Base-by-base conservation (phyloP, 2,113 vertebrate genomes). In the Channa argus region DNA sequence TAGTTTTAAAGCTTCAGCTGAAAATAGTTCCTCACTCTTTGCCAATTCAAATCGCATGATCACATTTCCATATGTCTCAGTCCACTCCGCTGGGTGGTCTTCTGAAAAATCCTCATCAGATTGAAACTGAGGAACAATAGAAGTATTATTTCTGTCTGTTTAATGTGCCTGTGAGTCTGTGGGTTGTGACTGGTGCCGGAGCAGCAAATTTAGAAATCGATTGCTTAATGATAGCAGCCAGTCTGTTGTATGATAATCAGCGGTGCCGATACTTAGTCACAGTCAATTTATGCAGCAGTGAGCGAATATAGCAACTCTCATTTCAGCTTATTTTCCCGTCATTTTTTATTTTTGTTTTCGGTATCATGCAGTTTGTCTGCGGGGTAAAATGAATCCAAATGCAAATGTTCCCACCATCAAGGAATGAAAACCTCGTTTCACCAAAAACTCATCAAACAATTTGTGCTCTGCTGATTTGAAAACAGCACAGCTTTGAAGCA, bases 61-160 rank as follows among this genome's bases (percentile, higher is more conserved):
- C 13, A 70, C 43, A 10, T 63, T 56, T 73, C 3, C 15, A 56
- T 36, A n/a, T 64, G 60, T 44, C 71, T 77, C 53, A 13, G 50
- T n/a, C 56, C 0, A 58, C 12, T 14, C 34, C 5, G 51, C 53
- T 59, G 37, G 49, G 68, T 79, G 83, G 82, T 83, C 70, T 13
- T 60, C 38, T 38, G 33, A 64, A 74, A 43, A 36, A 41, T 24
- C 24, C 24, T 24, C 24, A 24, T 24, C 24, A 52, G 9, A 47
- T 36, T 50, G 45, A 70, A 44, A 74, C 1, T 68, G 15, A 58
- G 0, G 14, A 59, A 60, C 51, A 8, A 55, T 15, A 76, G 63
- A 73, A 82, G 69, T 86, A 45, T 82, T 83, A 74, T 80, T 85
- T 71, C 80, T 74, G 80, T 60, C 53, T 34, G 11, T 64, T 56